Base-by-base conservation (phyloP, 1,140 invertebrate species). In the Zaprionus africanus region DNA sequence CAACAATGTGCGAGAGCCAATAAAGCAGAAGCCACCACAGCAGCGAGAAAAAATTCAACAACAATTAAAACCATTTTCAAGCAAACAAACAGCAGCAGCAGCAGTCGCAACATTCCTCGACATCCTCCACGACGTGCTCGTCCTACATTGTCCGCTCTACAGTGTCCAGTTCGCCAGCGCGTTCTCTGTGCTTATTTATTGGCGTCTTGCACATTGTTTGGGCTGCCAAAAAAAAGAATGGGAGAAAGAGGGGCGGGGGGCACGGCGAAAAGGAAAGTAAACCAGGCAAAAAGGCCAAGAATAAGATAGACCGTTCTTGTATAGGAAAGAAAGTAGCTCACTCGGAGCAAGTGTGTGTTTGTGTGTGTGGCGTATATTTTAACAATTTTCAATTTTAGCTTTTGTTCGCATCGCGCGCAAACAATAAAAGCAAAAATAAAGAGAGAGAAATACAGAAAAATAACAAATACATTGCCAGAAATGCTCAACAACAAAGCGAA, bases 301-400 rank as follows among this genome's bases (percentile, higher is more conserved):
- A 87, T 70, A 80, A 63, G 49, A 79, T 68, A 67, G 67, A 70
- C 72, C 66, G 56, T 46, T 22, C 46, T 46, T 46, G 61, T 43
- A 90, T 76, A 81, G 66, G 69, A 79, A 66, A 71, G 78, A 81
- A 88, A 90, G 85, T 88, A 64, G 81, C 81, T 88, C 49, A 24
- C 19, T 51, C 6, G 19, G 11, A 58, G 56, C 78, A 34, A 34
- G 59, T 54, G 17, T 19, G 15, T n/a, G 17, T n/a, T n/a, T 49
- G 56, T 34, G 54, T 49, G 9, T 64, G 73, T 78, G 70, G 66
- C 57, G 65, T 78, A 81, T 85, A 82, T 88, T 83, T 88, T 81
- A 90, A 88, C 81, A 85, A 90, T 90, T 88, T 88, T 88, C 85
- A 88, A 88, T 88, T 88, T 88, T 90, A 85, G 85, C 85, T 88